Base-by-base conservation (phyloP, 1,140 invertebrate species). In the Eriosoma lanigerum region DNA sequence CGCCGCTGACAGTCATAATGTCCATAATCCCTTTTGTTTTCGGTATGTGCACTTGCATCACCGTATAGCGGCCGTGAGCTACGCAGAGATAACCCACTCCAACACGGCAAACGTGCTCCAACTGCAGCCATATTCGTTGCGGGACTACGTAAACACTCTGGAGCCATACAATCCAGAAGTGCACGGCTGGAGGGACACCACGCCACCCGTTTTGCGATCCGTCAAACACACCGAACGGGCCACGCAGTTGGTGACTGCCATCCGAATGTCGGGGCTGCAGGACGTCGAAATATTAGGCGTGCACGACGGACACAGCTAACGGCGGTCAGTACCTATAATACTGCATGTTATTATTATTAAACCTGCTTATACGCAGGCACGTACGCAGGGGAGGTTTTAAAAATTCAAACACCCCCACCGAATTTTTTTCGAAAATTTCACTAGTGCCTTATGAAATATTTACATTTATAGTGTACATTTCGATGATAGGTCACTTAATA, bases 151-250 rank as follows among this genome's bases (percentile, higher is more conserved):
- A 32, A 82, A 81, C 29, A 83, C 83, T 1, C 56, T 83, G 72
- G 82, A 83, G 52, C 83, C 83, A n/a, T 84, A 84, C 76, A 82
- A 84, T 60, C 83, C 83, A 5, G 80, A 82, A 54, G 50, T 82
- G n/a, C 83, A 84, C 80, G 83, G 83, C 32, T 84, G 83, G 83
- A 81, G 83, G 26, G 83, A 83, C 24, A 70, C 82, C 54, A 83
- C 83, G 72, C 83, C 83, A 13, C 75, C 64, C 17, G 50, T 58
- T n/a, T 29, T 81, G 80, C 64, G 80, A n/a, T 72, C 64, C 66
- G 66, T 78, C 75, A 78, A 48, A 38, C 75, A 78, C 56, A 52
- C 21, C 75, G 75, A 58, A 8, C 75, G 75, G 17, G 75, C 75
- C 21, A 62, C 75, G 17, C 75, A 60, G 44, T 24, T 78, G 9